Percentiles rank a stretch among this genome's conserved stretches.
phyloP scores from a whole-genome alignment of 2,888 invertebrate genomes.

The Luffia ferchaultella region DNA sequence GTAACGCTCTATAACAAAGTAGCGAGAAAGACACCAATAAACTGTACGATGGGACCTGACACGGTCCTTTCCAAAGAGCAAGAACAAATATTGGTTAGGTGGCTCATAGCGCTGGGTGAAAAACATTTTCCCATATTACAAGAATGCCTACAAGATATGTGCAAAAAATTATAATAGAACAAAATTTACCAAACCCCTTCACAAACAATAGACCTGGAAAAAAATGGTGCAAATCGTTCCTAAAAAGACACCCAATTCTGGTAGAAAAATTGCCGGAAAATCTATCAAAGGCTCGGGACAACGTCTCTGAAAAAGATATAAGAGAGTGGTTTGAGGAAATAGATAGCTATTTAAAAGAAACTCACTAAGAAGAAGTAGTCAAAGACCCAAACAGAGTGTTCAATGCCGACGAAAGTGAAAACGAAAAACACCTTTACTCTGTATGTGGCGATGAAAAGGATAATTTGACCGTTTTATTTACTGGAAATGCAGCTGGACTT shows the following conservation, averaged over 20 bases:
- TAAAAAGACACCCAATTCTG: constrained; percentile 17
- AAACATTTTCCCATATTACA: constrained; percentile 19
- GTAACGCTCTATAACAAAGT: constrained; percentile 10
- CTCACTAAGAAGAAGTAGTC: constrained; percentile 10
- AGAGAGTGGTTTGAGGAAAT: constrained; percentile 20
- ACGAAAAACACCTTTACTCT: background rate
- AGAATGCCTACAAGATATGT: constrained; percentile 17
- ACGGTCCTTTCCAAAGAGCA: constrained; percentile 14
- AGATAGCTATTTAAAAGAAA: constrained; percentile 14
- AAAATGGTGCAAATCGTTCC: constrained; percentile 21
- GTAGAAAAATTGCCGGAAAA: constrained; percentile 20
- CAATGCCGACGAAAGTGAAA: constrained; percentile 20
- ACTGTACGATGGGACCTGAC: constrained; percentile 15
- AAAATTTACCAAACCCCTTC: constrained; percentile 14
- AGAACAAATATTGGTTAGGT: constrained; percentile 16
- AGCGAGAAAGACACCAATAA: constrained; percentile 10
- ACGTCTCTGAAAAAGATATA: constrained; percentile 19
- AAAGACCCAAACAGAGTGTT: constrained; percentile 17
- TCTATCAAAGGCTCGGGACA: constrained; percentile 17
- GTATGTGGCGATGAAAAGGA: background rate
- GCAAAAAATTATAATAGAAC: constrained; percentile 11
- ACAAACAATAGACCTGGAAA: constrained; percentile 20
- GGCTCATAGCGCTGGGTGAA: constrained; percentile 17
- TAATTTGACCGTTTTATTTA: background rate
- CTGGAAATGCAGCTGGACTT: background rate